Evolutionary conservation across 2,888 invertebrate species (phyloP), one percentile per base, ranked within the genome.

Genomic region (Corbicula japonica): DNA sequence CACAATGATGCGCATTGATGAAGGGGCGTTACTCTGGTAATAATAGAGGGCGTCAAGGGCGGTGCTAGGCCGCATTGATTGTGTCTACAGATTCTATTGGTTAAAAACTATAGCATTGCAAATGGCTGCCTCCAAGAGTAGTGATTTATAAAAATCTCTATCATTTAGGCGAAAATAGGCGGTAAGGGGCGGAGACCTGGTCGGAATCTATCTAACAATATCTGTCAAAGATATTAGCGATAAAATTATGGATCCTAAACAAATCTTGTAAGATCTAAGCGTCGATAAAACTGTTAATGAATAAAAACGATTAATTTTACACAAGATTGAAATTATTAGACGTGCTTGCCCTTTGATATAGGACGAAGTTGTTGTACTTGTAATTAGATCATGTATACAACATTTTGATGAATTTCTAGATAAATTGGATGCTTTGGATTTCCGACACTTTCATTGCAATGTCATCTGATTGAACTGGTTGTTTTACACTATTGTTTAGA

Each of bases 11-110:
- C 46, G 44, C 35, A 44, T 54, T 62, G 71, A 71, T 65, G 38
- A 60, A 32, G 48, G 60, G 80, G 80, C 80, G 80, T 80, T 48
- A 56, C 80, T 52, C 61, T 52, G 23, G 10, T n/a, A 48, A 79
- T 71, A 83, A 83, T 79, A 62, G 83, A 62, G 66, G 83, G 83
- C 76, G 83, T 73, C 18, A 44, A 28, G 30, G 76, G 79, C 70
- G 73, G 56, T 32, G 68, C 41, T 44, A 73, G 56, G 32, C 70
- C 54, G 76, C 79, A 83, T 76, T 79, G 76, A 78, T 70, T 56
- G 41, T 66, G 74, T 66, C 70, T 44, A 26, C 46, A 21, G 21
- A 38, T 35, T 60, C 48, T 73, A 83, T 83, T 83, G 83, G 83
- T 65, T 65, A 74, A 81, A 73, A 81, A 76, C 77, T 66, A 70